Conservation (phyloP, 2,113 vertebrate species). For the Patagioenas fasciata region DNA sequence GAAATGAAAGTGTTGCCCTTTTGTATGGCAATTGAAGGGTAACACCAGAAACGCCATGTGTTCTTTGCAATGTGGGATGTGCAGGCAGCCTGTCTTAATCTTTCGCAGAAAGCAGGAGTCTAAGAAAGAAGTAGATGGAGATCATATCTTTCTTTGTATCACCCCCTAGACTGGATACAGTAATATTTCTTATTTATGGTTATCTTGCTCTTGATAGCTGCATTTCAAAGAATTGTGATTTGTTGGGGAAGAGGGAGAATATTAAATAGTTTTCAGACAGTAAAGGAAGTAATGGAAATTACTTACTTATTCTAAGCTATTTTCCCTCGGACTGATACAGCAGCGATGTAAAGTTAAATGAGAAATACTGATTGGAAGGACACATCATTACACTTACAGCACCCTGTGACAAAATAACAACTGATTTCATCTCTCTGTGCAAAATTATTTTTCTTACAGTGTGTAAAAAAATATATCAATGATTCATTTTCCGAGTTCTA, state of each 20-base stretch:
- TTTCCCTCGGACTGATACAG: slow-evolving; percentile 63
- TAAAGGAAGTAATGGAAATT: background rate
- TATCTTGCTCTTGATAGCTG: background rate
- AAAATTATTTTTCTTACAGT: background rate
- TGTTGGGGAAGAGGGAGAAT: background rate
- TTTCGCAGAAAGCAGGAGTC: background rate
- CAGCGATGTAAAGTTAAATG: slow-evolving; percentile 76
- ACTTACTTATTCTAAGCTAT: background rate
- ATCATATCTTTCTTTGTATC: background rate
- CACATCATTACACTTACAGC: slow-evolving; percentile 65
- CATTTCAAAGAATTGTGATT: background rate
- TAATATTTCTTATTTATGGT: background rate
- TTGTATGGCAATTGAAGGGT: background rate
- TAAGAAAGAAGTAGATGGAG: background rate
- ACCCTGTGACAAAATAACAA: slow-evolving; percentile 73
- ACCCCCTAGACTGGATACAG: background rate
- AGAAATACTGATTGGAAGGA: slow-evolving; percentile 67
- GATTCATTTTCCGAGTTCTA: background rate
- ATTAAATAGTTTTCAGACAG: background rate
- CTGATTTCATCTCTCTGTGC: background rate
- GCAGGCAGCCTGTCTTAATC: background rate
- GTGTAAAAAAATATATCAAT: background rate
- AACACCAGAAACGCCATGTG: background rate
- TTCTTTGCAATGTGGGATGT: background rate
- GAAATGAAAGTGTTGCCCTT: background rate